These are phyloP conservation scores for Heliconius himera DNA, from an alignment of 1,140 invertebrate species.

Conservation along the genomic window DNA sequence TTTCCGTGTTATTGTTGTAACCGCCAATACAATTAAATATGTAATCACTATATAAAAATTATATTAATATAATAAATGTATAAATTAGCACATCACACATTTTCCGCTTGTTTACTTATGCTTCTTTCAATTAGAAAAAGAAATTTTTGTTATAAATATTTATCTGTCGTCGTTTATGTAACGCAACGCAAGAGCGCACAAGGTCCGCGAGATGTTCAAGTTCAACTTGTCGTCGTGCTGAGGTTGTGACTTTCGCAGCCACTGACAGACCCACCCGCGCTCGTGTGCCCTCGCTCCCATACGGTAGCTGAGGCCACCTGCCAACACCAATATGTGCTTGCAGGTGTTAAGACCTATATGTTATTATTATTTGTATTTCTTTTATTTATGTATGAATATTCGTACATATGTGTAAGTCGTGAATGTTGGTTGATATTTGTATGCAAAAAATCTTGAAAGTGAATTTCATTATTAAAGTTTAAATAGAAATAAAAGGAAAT, in stretches of 20 bases:
- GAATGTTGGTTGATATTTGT: neutral
- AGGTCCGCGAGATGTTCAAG: constrained; percentile 54
- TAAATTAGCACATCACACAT: neutral
- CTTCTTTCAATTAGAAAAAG: neutral
- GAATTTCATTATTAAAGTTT: neutral
- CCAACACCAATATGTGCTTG: constrained; percentile 5
- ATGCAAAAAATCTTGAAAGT: neutral
- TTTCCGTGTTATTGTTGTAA: constrained; percentile 10
- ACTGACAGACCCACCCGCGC: constrained; percentile 49
- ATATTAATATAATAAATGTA: neutral
- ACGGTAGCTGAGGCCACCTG: constrained; percentile 23
- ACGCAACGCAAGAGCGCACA: constrained; percentile 27
- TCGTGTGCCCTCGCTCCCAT: constrained; percentile 46
- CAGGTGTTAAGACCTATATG: neutral
- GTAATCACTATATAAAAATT: neutral
- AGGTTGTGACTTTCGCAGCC: constrained; percentile 53
- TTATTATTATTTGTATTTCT: neutral
- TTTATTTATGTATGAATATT: neutral
- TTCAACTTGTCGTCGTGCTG: constrained; percentile 55
- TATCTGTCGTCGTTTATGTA: constrained; percentile 10
- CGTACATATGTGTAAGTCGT: neutral
- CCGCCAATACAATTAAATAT: neutral
- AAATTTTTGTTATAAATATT: neutral
- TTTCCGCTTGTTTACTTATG: neutral
- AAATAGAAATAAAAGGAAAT: no score